Percentiles rank a stretch among this genome's conserved stretches.
Conservation (phyloP, 2,797 vertebrate species). For the Semaprochilodus insignis region DNA sequence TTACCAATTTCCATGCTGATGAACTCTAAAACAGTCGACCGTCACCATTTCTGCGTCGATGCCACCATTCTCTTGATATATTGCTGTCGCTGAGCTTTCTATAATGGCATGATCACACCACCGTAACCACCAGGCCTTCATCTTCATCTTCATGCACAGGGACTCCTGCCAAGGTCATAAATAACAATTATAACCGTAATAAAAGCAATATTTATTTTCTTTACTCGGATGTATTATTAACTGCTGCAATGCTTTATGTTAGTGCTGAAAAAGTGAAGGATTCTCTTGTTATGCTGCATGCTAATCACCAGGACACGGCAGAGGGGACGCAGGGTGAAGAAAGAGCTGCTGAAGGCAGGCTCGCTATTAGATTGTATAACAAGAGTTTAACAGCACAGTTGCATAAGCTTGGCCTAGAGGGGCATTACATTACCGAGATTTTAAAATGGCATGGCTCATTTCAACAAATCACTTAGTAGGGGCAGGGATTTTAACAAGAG, state of each 20-base stretch:
- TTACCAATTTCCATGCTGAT: conserved; percentile 32
- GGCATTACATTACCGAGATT: not conserved
- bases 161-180: conserved; percentile 61
- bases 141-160: conserved; percentile 42
- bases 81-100: conserved; percentile 56
- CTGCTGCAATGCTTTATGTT: conserved; percentile 57
- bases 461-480: not conserved
- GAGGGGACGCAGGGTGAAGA: conserved; percentile 30
- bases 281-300: conserved; percentile 37
- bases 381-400: not conserved
- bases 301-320: conserved; percentile 51
- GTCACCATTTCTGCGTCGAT: conserved; percentile 22
- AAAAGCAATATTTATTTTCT: conserved; percentile 69
- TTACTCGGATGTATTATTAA: conserved; percentile 53
- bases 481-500: not conserved
- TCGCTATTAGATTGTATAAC: conserved; percentile 25
- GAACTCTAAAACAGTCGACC: conserved; percentile 25
- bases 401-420: not conserved
- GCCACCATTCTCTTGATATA: conserved; percentile 58
- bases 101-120: conserved; percentile 65
- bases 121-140: conserved; percentile 57
- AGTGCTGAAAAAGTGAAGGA: conserved; percentile 51
- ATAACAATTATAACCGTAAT: conserved; percentile 68
- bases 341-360: conserved; percentile 24
- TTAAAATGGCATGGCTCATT: not conserved